A percentile compares a stretch with the other conserved stretches of the same genome.
phyloP scores from a whole-genome alignment of 2,113 vertebrate species.

The Sisor rabdophorus region DNA sequence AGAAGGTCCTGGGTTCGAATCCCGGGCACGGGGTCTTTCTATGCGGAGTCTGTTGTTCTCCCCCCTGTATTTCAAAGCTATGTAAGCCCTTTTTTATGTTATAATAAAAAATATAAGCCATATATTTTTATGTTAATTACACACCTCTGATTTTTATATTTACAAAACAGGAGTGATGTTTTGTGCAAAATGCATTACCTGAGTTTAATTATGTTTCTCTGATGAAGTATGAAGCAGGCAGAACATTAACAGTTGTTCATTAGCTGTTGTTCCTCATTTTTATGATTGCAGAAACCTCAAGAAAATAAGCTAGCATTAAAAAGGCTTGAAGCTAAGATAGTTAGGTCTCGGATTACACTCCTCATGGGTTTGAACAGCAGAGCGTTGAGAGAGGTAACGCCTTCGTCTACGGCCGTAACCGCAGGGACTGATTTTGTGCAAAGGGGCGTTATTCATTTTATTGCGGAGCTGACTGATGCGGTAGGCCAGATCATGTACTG shows the following conservation, averaged over 20 bases:
- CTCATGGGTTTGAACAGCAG: background rate
- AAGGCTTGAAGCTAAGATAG: conserved; percentile 13
- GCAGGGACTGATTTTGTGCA: conserved; percentile 66
- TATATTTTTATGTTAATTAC: background rate
- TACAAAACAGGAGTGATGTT: conserved; percentile 23
- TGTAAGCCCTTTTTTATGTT: too few relatives aligned
- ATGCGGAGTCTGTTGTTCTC: too few relatives aligned
- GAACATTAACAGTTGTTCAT: conserved; percentile 1
- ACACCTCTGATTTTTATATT: conserved; percentile 16
- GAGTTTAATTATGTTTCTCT: conserved; percentile 31
- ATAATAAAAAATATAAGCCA: too few relatives aligned
- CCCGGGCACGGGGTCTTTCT: too few relatives aligned
- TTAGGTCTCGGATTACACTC: conserved; percentile 24
- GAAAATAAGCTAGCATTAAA: conserved; percentile 16
- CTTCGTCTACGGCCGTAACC: conserved; percentile 84
- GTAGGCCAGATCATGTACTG: conserved; percentile 74
- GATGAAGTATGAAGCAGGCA: conserved; percentile 30
- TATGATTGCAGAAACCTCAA: background rate
- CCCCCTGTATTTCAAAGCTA: conserved; percentile 53
- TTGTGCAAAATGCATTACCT: conserved; percentile 26
- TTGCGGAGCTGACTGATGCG: conserved; percentile 68
- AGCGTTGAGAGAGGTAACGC: conserved; percentile 56
- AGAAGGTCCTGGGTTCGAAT: too few relatives aligned
- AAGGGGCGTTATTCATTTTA: conserved; percentile 66
- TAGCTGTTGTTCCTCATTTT: conserved; percentile 24